A percentile compares a stretch with the other conserved stretches of the same genome.
Evolutionary conservation across 2,797 vertebrate species (phyloP).

Genomic region (Propithecus perrieri): DNA sequence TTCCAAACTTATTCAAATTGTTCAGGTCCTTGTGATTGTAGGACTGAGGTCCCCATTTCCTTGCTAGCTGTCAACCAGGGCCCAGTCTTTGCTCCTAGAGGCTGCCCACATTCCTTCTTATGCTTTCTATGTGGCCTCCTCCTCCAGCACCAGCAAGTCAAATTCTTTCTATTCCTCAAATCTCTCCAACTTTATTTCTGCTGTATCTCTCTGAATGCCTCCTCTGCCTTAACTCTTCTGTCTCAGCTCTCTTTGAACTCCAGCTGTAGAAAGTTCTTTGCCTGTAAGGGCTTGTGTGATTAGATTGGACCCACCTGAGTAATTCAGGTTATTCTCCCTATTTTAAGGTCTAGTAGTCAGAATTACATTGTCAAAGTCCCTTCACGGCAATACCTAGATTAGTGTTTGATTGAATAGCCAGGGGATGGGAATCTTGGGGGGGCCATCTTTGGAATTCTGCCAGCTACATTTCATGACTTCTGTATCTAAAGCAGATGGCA

Average conservation of each 20-base stretch:
- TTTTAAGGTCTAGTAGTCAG: not conserved
- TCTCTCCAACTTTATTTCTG: not conserved
- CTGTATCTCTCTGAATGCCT: not conserved
- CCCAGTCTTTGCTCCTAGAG: not conserved
- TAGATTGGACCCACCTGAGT: not conserved
- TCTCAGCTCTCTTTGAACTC: not conserved
- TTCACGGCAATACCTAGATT: not conserved
- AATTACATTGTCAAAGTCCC: constrained; percentile 1
- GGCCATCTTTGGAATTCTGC: not conserved
- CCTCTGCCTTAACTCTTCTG: not conserved
- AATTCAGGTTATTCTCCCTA: not conserved
- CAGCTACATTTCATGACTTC: not conserved
- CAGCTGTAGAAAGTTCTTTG: not conserved
- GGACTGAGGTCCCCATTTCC: not conserved
- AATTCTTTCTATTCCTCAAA: not conserved
- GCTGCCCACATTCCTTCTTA: not conserved
- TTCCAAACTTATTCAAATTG: not conserved
- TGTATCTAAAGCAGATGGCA: not conserved
- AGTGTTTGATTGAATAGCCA: constrained; percentile 7
- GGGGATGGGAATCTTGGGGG: not conserved
- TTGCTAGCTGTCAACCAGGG: not conserved
- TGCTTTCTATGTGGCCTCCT: not conserved
- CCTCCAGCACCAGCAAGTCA: not conserved
- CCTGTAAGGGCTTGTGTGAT: not conserved
- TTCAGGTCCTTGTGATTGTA: not conserved